Evolutionary conservation across 2,888 invertebrate genomes (phyloP).

Genomic region (Patella pellucida): DNA sequence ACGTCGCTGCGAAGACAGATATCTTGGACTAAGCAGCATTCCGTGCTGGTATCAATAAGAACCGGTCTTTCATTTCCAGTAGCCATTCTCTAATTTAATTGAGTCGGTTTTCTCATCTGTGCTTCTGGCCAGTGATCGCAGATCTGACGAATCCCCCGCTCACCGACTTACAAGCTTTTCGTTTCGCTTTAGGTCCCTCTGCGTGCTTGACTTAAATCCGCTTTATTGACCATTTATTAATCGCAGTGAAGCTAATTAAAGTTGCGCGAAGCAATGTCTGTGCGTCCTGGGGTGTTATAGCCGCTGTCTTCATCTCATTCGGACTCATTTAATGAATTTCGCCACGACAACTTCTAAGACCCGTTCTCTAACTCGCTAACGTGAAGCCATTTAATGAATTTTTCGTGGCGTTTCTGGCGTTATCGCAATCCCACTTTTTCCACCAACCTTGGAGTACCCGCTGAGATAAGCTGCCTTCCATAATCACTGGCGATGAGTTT

Average conservation of each 20-base stretch:
- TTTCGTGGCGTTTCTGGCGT: no score
- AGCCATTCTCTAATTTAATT: conserved; percentile 5
- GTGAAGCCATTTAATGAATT: no score
- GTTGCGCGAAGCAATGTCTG: neutral
- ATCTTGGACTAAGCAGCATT: neutral
- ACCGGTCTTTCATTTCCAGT: neutral
- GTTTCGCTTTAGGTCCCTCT: conserved; percentile 1
- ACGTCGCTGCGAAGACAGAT: no score
- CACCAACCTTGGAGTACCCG: no score
- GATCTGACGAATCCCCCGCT: neutral
- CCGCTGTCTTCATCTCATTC: neutral
- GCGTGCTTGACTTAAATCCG: neutral
- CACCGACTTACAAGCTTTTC: neutral
- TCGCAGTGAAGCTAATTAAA: conserved; percentile 4
- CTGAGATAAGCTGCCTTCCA: no score
- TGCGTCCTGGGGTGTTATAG: neutral
- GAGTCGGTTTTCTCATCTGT: neutral
- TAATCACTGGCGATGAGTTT: no score
- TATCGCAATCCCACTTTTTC: no score
- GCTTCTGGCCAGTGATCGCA: neutral
- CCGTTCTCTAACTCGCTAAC: no score
- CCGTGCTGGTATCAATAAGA: neutral
- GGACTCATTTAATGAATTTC: no score
- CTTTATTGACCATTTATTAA: neutral
- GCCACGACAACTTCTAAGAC: no score